Conservation (phyloP, 1,140 invertebrate genomes). For the Ceratitis capitata region DNA sequence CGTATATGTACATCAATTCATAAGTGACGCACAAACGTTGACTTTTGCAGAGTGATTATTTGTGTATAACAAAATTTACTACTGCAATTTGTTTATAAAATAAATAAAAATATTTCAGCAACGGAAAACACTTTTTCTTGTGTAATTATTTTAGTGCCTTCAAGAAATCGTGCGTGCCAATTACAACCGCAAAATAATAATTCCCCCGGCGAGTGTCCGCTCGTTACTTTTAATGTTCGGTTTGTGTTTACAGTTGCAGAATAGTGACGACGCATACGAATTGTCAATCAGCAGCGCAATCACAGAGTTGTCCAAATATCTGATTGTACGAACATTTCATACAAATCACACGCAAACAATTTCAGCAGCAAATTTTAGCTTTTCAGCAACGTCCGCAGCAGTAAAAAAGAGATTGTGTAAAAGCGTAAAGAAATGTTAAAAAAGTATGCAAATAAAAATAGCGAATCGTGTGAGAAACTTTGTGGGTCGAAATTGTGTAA, state of each 20-base stretch:
- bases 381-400: neutral
- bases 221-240: neutral
- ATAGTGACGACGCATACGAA: neutral
- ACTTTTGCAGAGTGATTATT: no score
- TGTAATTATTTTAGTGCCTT: neutral
- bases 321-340: constrained; percentile 12
- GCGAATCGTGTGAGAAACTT: no score
- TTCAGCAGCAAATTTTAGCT: neutral
- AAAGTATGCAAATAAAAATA: neutral
- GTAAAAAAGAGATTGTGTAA: neutral
- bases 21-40: neutral
- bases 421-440: neutral
- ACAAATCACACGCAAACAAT: neutral
- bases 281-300: neutral
- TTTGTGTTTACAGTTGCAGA: neutral
- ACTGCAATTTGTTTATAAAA: neutral
- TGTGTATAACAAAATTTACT: no score
- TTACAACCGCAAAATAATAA: neutral
- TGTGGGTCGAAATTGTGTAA: neutral
- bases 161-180: neutral
- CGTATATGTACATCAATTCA: no score
- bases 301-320: neutral
- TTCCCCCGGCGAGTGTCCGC: neutral
- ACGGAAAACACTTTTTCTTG: neutral
- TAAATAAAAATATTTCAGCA: neutral